Evolutionary conservation across 1,140 invertebrate species (phyloP), one percentile per base, ranked within the genome.

Genomic region (Drosophila pectinifera): DNA sequence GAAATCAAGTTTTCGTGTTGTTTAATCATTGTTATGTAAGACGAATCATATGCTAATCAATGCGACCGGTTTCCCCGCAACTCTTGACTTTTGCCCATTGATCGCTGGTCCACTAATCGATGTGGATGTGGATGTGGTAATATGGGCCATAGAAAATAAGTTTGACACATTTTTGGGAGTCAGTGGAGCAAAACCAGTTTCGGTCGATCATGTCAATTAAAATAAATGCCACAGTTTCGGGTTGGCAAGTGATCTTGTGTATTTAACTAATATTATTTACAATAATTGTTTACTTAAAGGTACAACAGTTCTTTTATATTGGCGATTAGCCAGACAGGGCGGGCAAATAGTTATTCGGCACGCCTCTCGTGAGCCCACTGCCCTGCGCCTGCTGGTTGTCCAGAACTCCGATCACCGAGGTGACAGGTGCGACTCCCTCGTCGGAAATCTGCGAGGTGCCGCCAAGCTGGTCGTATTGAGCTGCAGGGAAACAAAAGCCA

Each of bases 401-500:
- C 54, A 92, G 53, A 4, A 86, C 70, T 3, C 91, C 91, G 26
- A 92, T 92, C 3, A 92, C 91, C 1, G 91, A 92, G 24, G 85
- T 80, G 11, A 92, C 89, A 13, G 91, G 91, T 4, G 91, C 91
- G 13, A 92, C 58, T 8, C 91, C 91, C 57, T 92, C 91, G 45
- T 92, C 91, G 1, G 89, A 91, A 4, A 91, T 49, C 56, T 92
- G 89, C 13, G 91, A 83, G 5, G 91, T 92, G 39, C 91, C 91
- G 18, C 91, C 91, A 18, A 92, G 78, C 56, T 92, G 82, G 69
- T 92, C 91, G 55, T 92, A 92, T 91, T 92, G 91, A 24, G 89
- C 91, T 92, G 59, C 22, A 76, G 70, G 46, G 11, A 49, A 39
- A 24, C 48, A 42, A 36, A 68, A 41, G 8, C 43, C 43, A 57